Evolutionary conservation across 1,140 invertebrate genomes (phyloP), one percentile per base, ranked within the genome.

Genomic region (Drosophila persimilis): DNA sequence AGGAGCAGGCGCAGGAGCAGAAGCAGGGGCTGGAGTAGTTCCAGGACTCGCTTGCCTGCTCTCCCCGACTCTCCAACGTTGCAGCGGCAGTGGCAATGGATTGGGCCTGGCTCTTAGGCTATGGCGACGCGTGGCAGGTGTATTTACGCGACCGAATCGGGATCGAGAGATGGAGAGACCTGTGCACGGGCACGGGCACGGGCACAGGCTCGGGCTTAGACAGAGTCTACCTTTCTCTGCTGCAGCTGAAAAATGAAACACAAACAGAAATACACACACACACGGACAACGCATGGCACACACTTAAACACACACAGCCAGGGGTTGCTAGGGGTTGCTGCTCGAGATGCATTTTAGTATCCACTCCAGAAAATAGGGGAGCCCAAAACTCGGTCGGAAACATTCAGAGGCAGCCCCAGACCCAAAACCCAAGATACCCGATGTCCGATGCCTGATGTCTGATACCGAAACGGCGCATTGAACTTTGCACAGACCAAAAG

Each of bases 71-170:
- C 45, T 54, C 73, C 45, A 46, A 56, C 48, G 26, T 8, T 22
- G 15, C 35, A 9, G 24, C 5, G 24, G 24, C 24, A 5, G 24
- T 26, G 24, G 24, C 24, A 39, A 39, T 39, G 35, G 35, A 39
- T 13, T 13, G 35, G 35, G 11, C 13, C 24, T 35, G 46, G 26
- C 17, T 56, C 35, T 52, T 63, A 13, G 52, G 44, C 63, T 44
- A 57, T 65, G 50, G 59, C 81, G 80, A 77, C 86, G 86, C 86
- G 81, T 90, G 86, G 86, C 86, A 90, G 86, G 86, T 90, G 86
- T 90, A 90, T 90, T 90, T 80, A 83, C 61, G 69, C 69, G 46
- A 69, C 51, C 54, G 72, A 69, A 69, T 44, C 46, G 67, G 39
- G 39, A 59, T 52, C 70, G 79, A 57, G 46, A 41, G 35, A 9